Conservation (phyloP, 2,113 vertebrate genomes). For the Centropristis striata region DNA sequence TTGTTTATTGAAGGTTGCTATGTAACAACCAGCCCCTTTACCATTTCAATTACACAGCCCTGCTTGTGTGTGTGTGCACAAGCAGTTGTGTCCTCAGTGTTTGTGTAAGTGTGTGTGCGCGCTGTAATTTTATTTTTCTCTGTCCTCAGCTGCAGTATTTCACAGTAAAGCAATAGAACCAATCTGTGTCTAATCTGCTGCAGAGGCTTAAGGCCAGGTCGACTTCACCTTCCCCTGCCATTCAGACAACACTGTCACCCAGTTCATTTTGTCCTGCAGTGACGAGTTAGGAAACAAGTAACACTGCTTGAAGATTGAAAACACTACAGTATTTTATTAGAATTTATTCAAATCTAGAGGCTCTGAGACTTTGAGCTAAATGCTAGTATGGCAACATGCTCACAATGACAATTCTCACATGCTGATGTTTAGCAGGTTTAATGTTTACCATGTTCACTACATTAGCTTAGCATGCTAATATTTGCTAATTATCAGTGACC, state of each 20-base stretch:
- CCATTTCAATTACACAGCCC: conserved; percentile 21
- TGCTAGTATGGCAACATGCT: not conserved
- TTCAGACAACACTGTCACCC: not conserved
- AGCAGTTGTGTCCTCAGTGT: not conserved
- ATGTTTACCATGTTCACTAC: not conserved
- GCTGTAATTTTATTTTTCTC: conserved; percentile 15
- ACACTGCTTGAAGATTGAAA: not conserved
- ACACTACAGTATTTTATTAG: not conserved
- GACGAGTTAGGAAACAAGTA: not conserved
- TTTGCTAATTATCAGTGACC: too few species aligned
- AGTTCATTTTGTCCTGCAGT: not conserved
- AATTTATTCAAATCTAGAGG: not conserved
- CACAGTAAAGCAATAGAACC: conserved; percentile 24
- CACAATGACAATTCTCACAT: not conserved
- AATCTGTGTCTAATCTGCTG: conserved; percentile 24
- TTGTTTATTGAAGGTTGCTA: conserved; percentile 70
- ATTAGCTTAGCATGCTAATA: too few species aligned
- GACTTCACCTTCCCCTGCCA: not conserved
- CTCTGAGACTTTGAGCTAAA: not conserved
- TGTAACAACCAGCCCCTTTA: conserved; percentile 49
- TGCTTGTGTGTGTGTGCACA: conserved; percentile 18
- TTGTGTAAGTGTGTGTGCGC: conserved; percentile 6
- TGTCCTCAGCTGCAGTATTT: conserved; percentile 33
- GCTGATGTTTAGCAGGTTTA: not conserved
- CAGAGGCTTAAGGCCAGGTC: conserved; percentile 4